Evolutionary conservation across 2,797 vertebrate species (phyloP), one percentile per base, ranked within the genome.

Genomic region (Buceros bicornis): DNA sequence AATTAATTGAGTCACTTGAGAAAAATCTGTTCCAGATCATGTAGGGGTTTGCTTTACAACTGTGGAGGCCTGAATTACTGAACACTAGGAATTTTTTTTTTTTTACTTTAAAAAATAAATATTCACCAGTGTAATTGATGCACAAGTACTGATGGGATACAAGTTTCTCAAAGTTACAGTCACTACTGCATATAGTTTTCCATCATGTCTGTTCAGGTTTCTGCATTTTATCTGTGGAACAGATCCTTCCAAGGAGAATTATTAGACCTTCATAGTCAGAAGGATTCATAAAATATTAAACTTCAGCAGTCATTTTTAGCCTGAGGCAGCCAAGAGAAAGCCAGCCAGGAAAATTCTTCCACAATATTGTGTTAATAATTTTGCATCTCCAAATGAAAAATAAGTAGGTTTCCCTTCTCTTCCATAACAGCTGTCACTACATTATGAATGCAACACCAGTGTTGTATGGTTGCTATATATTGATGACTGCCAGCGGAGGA

Each of bases 261-360:
- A 60, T 76, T 83, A 72, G 61, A 95, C 58, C 62, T 91, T 56
- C 79, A 85, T 33, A 95, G 94, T 96, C 72, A 77, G 83, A 71
- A 82, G 82, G 83, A 95, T 96, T 96, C 91, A 97, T 97, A 97
- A 97, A 97, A 82, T 92, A 90, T 91, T 97, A 88, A 88, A 78
- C 18, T 90, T 66, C 51, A 80, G 66, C 80, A 78, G 80, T 71
- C 58, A 90, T 85, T 97, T 94, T 89, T 74, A 91, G 83, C 94
- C 96, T 87, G 87, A 97, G 93, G 89, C 69, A 97, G 48, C 79
- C 79, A 88, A 94, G 33, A 69, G 89, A 74, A 95, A 96, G 83
- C 71, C 89, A 97, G 97, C 95, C 96, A 97, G 94, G 69, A 97
- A 95, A 97, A 95, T 60, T 95, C 84, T 96, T 92, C 88, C 93